phyloP scores from a whole-genome alignment of 2,888 invertebrate species.

The Drosophila setosimentum region DNA sequence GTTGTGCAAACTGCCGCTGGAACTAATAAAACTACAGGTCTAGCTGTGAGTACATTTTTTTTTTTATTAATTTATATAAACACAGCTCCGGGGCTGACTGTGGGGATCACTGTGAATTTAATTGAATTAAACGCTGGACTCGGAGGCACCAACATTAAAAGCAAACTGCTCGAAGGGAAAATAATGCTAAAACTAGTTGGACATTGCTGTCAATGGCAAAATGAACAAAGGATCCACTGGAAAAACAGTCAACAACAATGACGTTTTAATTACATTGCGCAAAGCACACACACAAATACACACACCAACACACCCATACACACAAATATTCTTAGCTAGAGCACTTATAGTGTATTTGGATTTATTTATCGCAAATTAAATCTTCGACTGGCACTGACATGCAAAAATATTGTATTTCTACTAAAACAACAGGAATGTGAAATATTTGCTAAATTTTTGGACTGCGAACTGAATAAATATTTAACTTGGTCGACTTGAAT shows the following conservation, averaged over 20 bases:
- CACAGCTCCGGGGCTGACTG: background rate
- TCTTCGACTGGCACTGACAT: constrained; percentile 23
- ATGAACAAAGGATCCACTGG: background rate
- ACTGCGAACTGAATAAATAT: constrained; percentile 21
- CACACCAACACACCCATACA: background rate
- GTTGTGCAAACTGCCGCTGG: constrained; percentile 25
- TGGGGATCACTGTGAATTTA: constrained; percentile 10
- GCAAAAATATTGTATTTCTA: background rate
- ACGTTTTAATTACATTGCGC: constrained; percentile 6
- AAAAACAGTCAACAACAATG: constrained; percentile 32
- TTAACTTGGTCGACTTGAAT: constrained; percentile 28
- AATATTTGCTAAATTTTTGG: constrained; percentile 1
- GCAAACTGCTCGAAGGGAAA: background rate
- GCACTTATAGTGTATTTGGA: background rate
- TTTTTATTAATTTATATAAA: constrained; percentile 44
- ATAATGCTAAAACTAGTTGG: background rate
- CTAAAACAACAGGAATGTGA: constrained; percentile 18
- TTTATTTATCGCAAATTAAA: constrained; percentile 21
- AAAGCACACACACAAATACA: background rate
- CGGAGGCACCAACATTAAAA: background rate
- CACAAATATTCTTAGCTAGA: background rate
- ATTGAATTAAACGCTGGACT: background rate
- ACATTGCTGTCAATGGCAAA: background rate
- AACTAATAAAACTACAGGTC: constrained; percentile 17
- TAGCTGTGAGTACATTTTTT: constrained; percentile 29